Base-by-base conservation (phyloP, 2,113 vertebrate genomes). In the Syrmaticus mikado region DNA sequence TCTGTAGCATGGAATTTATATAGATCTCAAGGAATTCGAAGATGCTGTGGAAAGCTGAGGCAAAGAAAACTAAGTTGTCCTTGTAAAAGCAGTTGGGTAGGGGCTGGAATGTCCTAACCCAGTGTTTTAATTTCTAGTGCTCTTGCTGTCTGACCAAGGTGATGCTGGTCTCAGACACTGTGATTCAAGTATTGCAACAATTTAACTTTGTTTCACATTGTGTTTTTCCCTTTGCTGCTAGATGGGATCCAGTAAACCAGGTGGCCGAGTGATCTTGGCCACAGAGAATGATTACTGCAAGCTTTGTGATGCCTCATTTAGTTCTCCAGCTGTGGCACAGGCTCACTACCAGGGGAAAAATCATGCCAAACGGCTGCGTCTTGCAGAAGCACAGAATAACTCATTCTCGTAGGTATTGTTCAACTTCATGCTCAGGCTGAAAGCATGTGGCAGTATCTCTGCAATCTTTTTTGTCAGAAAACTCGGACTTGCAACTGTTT, bases 271-370 rank as follows among this genome's bases (percentile, higher is more conserved):
- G 97, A 99, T 99, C 97, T 96, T 99, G 98, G 99, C 99, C 92
- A 99, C 99, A 6, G 99, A 99, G 97, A 99, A 99, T 7, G 99
- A 99, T 97, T 99, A 99, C 97, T 99, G 99, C 96, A 99, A 99
- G 97, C 98, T 99, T 78, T 99, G 99, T 13, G 99, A 99, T 2
- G 99, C 99, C 90, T 99, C 99, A 24, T 99, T 99, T 95, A 99
- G 99, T 30, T 99, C 99, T 7, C 99, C 98, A 0, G 99, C 99
- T 10, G 99, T 99, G 80, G 99, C 99, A 3, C 99, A 99, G 97
- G 99, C 99, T 45, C 99, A 99, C 97, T 99, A 99, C 96, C 99
- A 99, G 96, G 99, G 99, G 85, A 99, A 99, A 85, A 99, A 99
- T 93, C 99, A 99, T 3, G 99, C 99, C 96, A 99, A 99, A 97